phyloP scores from a whole-genome alignment of 2,113 vertebrate species.

The Tragelaphus imberbis region DNA sequence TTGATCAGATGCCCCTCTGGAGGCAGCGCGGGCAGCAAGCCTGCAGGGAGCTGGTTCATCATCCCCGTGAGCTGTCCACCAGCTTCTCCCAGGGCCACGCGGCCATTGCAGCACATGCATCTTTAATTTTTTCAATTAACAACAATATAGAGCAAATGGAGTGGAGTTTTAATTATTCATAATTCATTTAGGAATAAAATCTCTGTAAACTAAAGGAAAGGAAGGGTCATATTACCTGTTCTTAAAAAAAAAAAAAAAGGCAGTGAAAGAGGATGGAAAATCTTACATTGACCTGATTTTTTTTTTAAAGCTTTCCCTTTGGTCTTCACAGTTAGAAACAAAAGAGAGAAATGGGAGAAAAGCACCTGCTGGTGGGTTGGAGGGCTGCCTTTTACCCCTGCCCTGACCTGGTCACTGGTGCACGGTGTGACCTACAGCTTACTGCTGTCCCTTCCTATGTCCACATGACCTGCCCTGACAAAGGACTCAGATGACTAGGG shows the following conservation, averaged over 20 bases:
- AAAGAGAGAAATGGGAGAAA: neutral
- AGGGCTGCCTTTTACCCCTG: neutral
- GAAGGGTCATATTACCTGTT: constrained; percentile 73
- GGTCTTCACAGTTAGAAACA: neutral
- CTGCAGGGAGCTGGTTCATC: neutral
- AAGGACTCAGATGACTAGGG: neutral
- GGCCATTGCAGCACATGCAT: constrained; percentile 79
- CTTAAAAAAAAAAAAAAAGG: constrained; percentile 43
- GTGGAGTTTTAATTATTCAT: constrained; percentile 85
- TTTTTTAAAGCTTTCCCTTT: neutral
- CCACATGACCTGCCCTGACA: neutral
- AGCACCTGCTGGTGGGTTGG: neutral
- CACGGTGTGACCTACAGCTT: neutral
- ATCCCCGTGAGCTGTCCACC: neutral
- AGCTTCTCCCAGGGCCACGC: constrained; percentile 60
- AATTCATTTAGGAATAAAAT: constrained; percentile 83
- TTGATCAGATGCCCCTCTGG: neutral
- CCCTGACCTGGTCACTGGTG: neutral
- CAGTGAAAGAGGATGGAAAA: neutral
- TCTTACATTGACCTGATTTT: neutral
- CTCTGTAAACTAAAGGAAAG: constrained; percentile 81
- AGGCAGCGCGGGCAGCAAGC: neutral
- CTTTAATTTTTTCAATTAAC: constrained; percentile 87
- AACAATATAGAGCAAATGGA: constrained; percentile 82
- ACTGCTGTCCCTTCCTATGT: neutral